Base-by-base conservation (phyloP, 92 coral and sea anemone species). In the Chrysogorgia sp. region DNA sequence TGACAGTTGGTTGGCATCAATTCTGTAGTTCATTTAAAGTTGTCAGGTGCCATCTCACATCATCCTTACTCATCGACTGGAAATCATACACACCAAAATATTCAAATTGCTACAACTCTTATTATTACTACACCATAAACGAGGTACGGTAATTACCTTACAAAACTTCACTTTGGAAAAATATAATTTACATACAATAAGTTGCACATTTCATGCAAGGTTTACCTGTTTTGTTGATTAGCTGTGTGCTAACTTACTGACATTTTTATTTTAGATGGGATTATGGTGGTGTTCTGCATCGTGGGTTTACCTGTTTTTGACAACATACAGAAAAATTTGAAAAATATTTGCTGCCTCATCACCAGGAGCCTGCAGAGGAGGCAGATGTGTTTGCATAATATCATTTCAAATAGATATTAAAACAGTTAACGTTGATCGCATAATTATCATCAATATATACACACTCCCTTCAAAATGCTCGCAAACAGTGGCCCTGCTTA, bases 21-120 rank as follows among this genome's bases (percentile, higher is more conserved):
- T 71, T 71, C 25, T 71, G 78, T 23, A 50, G n/a, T 19, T 14
- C 63, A 2, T 71, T 71, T 37, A 71, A 28, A 71, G 78, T 71
- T 71, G 78, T 71, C 63, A 71, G 78, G 78, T 71, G 78, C 34
- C 34, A 50, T 63, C 63, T 24, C 15, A 71, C 49, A 26, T 25
- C 78, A 34, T 71, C 63, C 29, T 30, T 28, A 19, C 63, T 71
- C 17, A 71, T 71, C 52, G 78, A 71, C 49, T 71, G 78, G 78
- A 71, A 55, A 40, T 50, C 78, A 28, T 71, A 71, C 40, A 71
- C 78, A n/a, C 78, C 78, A 17, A 71, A 71, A 29, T 71, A 71
- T 71, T 71, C 78, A 56, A 71, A 37, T 31, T 71, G 78, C 52
- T 71, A 50, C 31, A 71, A 71, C 49, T 28, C 62, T 28, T 71